Evolutionary conservation across 2,888 invertebrate genomes (phyloP), one percentile per base, ranked within the genome.

Genomic region (Villa cingulata): DNA sequence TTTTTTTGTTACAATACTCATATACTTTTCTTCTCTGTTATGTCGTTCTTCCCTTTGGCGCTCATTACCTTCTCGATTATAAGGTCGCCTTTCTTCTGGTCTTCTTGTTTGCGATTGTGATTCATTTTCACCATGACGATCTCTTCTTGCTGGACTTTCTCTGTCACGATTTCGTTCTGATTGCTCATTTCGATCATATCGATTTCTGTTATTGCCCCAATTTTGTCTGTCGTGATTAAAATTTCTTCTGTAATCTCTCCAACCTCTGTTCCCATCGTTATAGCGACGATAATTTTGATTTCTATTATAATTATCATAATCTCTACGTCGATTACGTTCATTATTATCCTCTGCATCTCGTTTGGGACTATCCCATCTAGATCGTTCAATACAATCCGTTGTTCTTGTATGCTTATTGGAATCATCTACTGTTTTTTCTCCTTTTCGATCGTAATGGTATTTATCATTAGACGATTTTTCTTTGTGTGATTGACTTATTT

Each of bases 31-130:
- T 12, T 32, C 29, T 32, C 12, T 9, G 12, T 5, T 29, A 5
- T 29, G 29, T 29, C 29, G 29, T 10, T 12, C 29, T 3, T 29
- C 6, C 3, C 12, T 9, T 1, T 12, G 7, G 3, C 29, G 29
- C 12, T 32, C 36, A 20, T 54, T 56, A 53, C 55, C 61, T 59
- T 32, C 6, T 12, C 60, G 40, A 48, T 54, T 37, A 43, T 48
- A 16, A 20, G 29, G 10, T 48, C 45, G 38, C 14, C 16, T n/a
- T 48, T 41, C 43, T 49, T 16, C 4, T 37, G 52, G 37, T 42
- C 38, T 45, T 37, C 48, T 37, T 12, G 49, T 12, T 32, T 14
- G 4, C 12, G 29, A 12, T 12, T 5, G 12, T 32, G 29, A 3
- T 27, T 27, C 27, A 32, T 12, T 32, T 4, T 32, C 29, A 1